phyloP scores from a whole-genome alignment of 2,113 vertebrate genomes.

The Syngnathoides biaculeatus region DNA sequence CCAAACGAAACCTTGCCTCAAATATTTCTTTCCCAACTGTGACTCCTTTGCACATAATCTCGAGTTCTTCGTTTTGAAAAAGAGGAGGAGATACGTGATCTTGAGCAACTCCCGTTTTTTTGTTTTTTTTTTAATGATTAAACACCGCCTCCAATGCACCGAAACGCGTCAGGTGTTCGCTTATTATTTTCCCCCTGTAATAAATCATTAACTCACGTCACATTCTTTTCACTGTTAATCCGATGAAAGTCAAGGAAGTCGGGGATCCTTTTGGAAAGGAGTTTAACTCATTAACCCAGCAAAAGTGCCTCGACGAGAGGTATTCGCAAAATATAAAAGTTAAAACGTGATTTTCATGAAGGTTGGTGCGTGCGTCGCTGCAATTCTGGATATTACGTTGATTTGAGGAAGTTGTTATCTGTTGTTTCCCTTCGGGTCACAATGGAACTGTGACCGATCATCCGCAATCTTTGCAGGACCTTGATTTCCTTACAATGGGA shows the following conservation, averaged over 20 bases:
- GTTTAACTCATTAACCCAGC: neutral
- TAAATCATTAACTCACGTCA: slow-evolving; percentile 24
- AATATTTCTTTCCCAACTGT: slow-evolving; percentile 28
- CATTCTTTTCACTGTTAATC: slow-evolving; percentile 8
- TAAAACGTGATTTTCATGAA: too few relatives aligned
- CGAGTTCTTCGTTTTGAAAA: slow-evolving; percentile 36
- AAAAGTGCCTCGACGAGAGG: too few relatives aligned
- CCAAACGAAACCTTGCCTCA: neutral
- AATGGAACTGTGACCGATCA: too few relatives aligned
- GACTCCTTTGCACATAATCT: slow-evolving; percentile 39
- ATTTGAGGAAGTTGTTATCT: neutral
- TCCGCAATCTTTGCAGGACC: too few relatives aligned
- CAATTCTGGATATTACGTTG: too few relatives aligned
- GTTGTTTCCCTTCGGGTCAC: too few relatives aligned
- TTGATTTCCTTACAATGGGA: too few relatives aligned
- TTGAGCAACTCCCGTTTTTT: slow-evolving; percentile 37
- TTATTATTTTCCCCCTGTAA: slow-evolving; percentile 12
- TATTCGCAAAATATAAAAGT: too few relatives aligned
- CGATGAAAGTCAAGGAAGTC: neutral
- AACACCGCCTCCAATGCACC: slow-evolving; percentile 17
- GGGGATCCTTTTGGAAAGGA: neutral
- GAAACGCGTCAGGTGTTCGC: slow-evolving; percentile 3
- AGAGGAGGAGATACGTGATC: slow-evolving; percentile 43
- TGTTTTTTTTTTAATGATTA: slow-evolving; percentile 59
- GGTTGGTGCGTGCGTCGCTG: too few relatives aligned